Evolutionary conservation across 2,797 vertebrate genomes (phyloP), one percentile per base, ranked within the genome.

Genomic region (Pipistrellus nathusii): DNA sequence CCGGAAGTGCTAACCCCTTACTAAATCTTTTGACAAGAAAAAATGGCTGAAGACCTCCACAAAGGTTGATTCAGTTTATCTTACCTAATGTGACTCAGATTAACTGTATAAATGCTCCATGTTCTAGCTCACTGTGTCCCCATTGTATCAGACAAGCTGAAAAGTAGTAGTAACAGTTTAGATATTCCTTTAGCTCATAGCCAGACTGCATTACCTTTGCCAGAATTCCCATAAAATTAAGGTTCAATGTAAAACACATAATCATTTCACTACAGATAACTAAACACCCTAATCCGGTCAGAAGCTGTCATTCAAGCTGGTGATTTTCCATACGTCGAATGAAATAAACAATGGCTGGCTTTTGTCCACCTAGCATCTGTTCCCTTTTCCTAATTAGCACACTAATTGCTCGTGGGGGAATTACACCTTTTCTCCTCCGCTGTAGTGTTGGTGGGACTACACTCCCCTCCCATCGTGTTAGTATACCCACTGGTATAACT

Each of bases 11-110:
- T 85, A 41, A 72, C 30, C 41, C 48, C n/a, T 53, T 82, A n/a
- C 25, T 75, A 66, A 41, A 44, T 76, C 41, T 91, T 94, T 91
- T 55, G 68, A 85, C 51, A 71, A 76, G 57, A 92, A 85, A 86
- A 87, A 57, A 35, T n/a, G 20, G 1, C 69, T 62, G 32, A 88
- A 95, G 82, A 64, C 25, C 6, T 15, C 68, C 48, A 53, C 12
- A 68, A 66, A 38, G 57, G 35, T 81, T 69, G 93, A 32, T 14
- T 55, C 55, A 75, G 15, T 6, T 46, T 41, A 41, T 30, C 14
- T 48, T 68, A 59, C 20, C 27, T 89, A 71, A 55, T 53, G 25
- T 78, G n/a, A 46, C 15, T 48, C 64, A 44, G 27, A 82, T 30
- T 91, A 27, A 25, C 73, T 32, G 3, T 30, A 12, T 30, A 66